These are phyloP conservation scores for Regulus satrapa DNA, from an alignment of 2,113 vertebrate species.

Conservation along the genomic window DNA sequence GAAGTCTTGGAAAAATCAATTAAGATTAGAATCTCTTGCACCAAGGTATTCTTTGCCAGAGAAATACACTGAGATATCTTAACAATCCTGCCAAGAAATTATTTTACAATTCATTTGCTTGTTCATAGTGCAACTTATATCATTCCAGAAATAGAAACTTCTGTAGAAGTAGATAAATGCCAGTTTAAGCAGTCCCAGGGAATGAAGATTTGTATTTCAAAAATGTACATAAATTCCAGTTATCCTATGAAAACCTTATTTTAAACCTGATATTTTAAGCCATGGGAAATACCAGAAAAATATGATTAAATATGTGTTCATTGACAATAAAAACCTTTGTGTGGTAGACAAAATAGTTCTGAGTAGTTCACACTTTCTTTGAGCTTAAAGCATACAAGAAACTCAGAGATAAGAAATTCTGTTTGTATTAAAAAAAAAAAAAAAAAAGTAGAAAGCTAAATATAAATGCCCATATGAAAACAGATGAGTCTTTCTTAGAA, in stretches of 20 bases:
- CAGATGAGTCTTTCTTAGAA: background rate
- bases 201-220: background rate
- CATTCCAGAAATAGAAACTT: background rate
- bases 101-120: background rate
- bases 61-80: background rate
- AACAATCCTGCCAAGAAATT: background rate
- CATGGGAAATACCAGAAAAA: background rate
- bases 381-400: background rate
- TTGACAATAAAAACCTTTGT: background rate
- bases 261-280: background rate
- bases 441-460: background rate
- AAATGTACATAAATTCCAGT: background rate
- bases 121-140: background rate
- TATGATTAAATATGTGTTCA: background rate
- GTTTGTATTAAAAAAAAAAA: background rate
- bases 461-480: background rate
- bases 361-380: background rate
- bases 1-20: background rate
- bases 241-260: background rate
- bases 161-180: background rate
- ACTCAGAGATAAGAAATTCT: background rate
- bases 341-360: accelerated
- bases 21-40: background rate
- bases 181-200: background rate
- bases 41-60: background rate